Base-by-base conservation (phyloP, 2,888 invertebrate genomes). In the Aphodius sticticus region DNA sequence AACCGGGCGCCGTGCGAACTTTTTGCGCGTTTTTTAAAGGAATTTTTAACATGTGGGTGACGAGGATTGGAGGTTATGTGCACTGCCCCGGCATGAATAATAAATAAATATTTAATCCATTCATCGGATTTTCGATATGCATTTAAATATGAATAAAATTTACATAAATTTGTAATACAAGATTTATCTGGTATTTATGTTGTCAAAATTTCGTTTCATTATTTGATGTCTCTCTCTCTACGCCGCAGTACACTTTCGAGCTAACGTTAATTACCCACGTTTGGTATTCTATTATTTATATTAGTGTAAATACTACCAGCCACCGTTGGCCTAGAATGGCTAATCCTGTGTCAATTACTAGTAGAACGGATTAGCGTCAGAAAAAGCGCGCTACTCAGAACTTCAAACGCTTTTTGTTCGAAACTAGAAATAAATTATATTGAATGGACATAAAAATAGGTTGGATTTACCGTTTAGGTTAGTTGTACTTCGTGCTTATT, bases 231-330 rank as follows among this genome's bases (percentile, higher is more conserved):
- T 53, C 53, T 53, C 53, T 53, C 12, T 12, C 53, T 26, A 26
- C 53, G 53, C 53, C 12, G 9, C 53, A 1, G 53, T 12, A 53
- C 12, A 5, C 53, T 53, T 5, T 2, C 53, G 26, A 26, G 26
- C 2, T 5, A 53, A 53, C 12, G 12, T 12, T 53, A 9, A 53
- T 53, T 53, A 53, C 53, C 7, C 12, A 53, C 69, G 14, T 69
- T 71, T 6, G 71, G n/a, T 71, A 12, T 35, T 74, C 36, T 74
- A 6, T 74, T n/a, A 26, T 74, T 74, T 70, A 70, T 16, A 70
- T 70, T 16, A 70, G 26, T 74, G 26, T 70, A 70, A 26, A 16
- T 70, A 70, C 26, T 53, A 53, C 53, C 7, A 5, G 53, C 26
- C 26, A 26, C 26, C 26, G 26, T 26, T 26, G 26, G 26, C 26